These are phyloP conservation scores for Conopomorpha cramerella DNA, from an alignment of 1,140 invertebrate species.

Conservation along the genomic window DNA sequence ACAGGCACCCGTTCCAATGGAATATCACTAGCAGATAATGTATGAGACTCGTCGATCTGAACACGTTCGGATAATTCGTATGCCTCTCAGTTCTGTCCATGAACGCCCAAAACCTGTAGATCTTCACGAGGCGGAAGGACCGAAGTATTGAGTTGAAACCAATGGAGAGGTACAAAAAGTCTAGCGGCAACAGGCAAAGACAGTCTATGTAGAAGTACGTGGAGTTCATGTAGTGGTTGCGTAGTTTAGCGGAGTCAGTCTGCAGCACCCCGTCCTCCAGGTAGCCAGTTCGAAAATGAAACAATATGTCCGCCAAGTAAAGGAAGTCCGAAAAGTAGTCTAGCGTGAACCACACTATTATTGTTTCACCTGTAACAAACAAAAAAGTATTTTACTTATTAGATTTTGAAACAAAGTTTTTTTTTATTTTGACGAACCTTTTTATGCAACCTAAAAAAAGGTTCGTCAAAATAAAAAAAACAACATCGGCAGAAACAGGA, in stretches of 20 bases:
- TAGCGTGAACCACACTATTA: slow-evolving; percentile 93
- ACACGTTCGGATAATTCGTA: slow-evolving; percentile 98
- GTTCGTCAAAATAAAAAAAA: too few species aligned
- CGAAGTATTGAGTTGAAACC: slow-evolving; percentile 97
- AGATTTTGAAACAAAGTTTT: too few species aligned
- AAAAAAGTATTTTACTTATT: too few species aligned
- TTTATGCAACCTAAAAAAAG: too few species aligned
- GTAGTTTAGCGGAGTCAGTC: slow-evolving; percentile 89
- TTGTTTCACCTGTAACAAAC: slow-evolving; percentile 75
- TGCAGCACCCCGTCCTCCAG: slow-evolving; percentile 95
- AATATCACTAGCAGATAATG: slow-evolving; percentile 98
- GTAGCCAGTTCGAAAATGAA: slow-evolving; percentile 97
- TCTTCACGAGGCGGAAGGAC: slow-evolving; percentile 96
- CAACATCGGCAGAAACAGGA: too few species aligned
- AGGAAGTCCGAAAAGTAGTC: slow-evolving; percentile 97
- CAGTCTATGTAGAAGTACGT: slow-evolving; percentile 99
- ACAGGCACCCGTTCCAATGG: slow-evolving; percentile 99
- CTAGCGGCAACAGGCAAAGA: slow-evolving; percentile 94
- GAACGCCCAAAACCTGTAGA: slow-evolving; percentile 98
- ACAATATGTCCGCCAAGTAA: slow-evolving; percentile 94
- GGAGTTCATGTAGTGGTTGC: slow-evolving; percentile 98
- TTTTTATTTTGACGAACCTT: too few species aligned
- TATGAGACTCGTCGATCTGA: slow-evolving; percentile 90
- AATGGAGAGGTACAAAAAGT: slow-evolving; percentile 97
- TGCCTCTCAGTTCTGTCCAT: slow-evolving; percentile 97